Evolutionary conservation across 2,888 invertebrate genomes (phyloP), one percentile per base, ranked within the genome.

Genomic region (Branchellion lobata): DNA sequence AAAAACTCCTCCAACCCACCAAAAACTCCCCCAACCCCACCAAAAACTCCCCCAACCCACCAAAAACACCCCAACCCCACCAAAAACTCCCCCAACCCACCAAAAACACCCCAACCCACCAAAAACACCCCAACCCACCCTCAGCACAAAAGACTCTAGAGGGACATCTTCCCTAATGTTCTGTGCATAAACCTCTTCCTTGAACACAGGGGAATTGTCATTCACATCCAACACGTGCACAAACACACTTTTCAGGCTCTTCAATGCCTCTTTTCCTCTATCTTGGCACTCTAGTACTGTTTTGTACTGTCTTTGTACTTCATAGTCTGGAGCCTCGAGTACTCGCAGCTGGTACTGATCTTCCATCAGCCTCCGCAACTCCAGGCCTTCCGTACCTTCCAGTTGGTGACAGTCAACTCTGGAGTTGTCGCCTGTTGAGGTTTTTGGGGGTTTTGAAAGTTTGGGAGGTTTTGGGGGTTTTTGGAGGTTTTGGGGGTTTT

Each of bases 201-300:
- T 74, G 57, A 80, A 80, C 36, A 61, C 68, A 1, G 80, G 80
- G 0, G 79, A 74, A 36, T 80, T 80, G 53, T 80, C 80, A 53
- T 80, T 80, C 27, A 68, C 65, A 47, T 80, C 80, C 5, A 72
- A 24, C 31, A 80, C 79, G 2, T 31, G 24, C 11, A 79, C 68
- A 1, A 36, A 31, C 27, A 80, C 47, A 1, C 73, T 72, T 27
- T 29, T 29, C 18, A 33, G 5, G 2, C 61, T 47, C 24, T 11
- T 51, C 40, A 61, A 31, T 21, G 51, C 29, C 0, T 53, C 57
- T 3, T 68, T n/a, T 34, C 79, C 79, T 11, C 51, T 34, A 36
- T 80, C 80, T 11, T n/a, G 24, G 69, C 80, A 80, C 31, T 73
- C 79, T 18, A 80, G 40, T 8, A n/a, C n/a, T 21, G 79, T 68